Evolutionary conservation across 2,797 vertebrate genomes (phyloP).

Genomic region (Myotis planiceps): DNA sequence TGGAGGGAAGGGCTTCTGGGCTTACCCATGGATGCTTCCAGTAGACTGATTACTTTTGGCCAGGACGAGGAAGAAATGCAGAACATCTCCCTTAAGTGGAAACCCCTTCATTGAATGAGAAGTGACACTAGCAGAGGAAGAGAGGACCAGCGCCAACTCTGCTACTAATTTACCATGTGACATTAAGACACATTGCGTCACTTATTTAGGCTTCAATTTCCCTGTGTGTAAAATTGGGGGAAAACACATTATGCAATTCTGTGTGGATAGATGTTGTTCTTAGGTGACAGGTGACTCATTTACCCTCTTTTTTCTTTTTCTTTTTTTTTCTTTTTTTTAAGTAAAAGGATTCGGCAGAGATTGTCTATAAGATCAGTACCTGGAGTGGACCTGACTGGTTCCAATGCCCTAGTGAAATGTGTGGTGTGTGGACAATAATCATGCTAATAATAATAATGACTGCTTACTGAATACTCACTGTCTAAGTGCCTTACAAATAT

Average conservation of each 20-base stretch:
- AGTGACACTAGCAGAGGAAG: not conserved
- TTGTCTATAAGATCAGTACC: not conserved
- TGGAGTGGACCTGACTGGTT: not conserved
- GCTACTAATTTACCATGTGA: not conserved
- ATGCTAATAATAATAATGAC: not conserved
- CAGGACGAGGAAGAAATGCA: not conserved
- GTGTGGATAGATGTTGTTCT: not conserved
- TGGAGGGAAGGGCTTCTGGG: slow-evolving; percentile 73
- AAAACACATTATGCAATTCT: not conserved
- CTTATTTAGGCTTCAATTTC: not conserved
- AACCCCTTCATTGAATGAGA: slow-evolving; percentile 16
- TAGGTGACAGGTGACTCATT: not conserved
- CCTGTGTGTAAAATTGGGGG: not conserved
- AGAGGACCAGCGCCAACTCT: not conserved
- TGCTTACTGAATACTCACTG: not conserved
- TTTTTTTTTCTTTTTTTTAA: not conserved
- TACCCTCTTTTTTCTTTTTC: rapidly evolving
- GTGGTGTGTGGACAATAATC: not conserved
- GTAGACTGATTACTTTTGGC: slow-evolving; percentile 61
- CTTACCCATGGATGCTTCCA: slow-evolving; percentile 53
- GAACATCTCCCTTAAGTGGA: slow-evolving; percentile 3
- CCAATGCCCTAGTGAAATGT: not conserved
- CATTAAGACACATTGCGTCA: not conserved
- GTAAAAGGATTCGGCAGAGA: not conserved
- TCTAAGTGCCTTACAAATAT: not conserved